These are phyloP conservation scores for Eriosoma lanigerum DNA, from an alignment of 1,140 invertebrate genomes.

Conservation along the genomic window DNA sequence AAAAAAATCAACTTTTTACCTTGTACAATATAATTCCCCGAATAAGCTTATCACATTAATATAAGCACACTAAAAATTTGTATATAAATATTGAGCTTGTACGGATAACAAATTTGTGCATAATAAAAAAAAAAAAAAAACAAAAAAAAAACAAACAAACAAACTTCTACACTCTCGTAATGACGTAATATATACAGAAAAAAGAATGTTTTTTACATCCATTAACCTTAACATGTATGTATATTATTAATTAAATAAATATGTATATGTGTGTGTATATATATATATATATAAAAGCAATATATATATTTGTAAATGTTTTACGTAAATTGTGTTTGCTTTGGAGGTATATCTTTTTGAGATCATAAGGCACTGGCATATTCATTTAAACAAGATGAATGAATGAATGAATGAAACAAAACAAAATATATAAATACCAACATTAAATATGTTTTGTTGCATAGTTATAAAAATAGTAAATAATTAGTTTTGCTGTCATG, in stretches of 20 bases:
- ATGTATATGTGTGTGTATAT: conserved; percentile 5
- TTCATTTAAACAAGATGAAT: conserved; percentile 29
- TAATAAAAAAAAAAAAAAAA: not conserved
- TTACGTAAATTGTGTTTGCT: conserved; percentile 21
- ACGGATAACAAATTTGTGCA: conserved; percentile 40
- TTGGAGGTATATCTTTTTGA: conserved; percentile 51
- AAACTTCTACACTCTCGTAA: conserved; percentile 38
- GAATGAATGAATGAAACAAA: conserved; percentile 22
- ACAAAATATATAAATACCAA: not conserved
- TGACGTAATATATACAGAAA: conserved; percentile 28
- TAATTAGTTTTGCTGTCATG: not conserved
- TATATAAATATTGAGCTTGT: conserved; percentile 48
- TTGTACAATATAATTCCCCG: conserved; percentile 49
- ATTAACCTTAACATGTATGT: conserved; percentile 42
- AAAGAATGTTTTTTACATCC: conserved; percentile 9
- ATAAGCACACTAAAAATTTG: conserved; percentile 44
- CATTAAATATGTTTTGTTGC: conserved; percentile 1
- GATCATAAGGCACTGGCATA: conserved; percentile 52
- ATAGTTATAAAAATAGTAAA: conserved; percentile 25
- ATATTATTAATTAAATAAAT: conserved; percentile 25
- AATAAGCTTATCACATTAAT: conserved; percentile 50
- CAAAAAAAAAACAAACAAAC: not conserved
- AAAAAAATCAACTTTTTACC: conserved; percentile 41
- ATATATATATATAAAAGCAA: conserved; percentile 16
- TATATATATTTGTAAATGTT: not conserved